These are phyloP conservation scores for Pristionchus pacificus DNA, from an alignment of 1,140 invertebrate genomes.

Conservation along the genomic window DNA sequence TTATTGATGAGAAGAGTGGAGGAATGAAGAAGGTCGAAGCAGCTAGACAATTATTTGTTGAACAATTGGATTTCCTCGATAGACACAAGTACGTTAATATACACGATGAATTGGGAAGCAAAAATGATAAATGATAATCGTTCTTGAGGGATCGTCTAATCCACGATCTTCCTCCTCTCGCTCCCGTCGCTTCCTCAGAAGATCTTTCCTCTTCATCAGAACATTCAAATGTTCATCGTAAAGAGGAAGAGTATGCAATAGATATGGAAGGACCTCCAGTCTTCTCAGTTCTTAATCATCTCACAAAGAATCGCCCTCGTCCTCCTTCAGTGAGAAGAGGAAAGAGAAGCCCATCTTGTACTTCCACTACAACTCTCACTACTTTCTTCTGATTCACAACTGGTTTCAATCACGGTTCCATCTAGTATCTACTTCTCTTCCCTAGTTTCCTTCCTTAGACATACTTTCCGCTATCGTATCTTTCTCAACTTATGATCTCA, in stretches of 20 bases:
- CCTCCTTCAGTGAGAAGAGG: constrained; percentile 17
- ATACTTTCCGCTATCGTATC: background rate
- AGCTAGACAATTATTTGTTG: constrained; percentile 47
- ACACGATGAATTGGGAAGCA: background rate
- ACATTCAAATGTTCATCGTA: background rate
- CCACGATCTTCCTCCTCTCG: constrained; percentile 55
- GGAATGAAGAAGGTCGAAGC: constrained; percentile 18
- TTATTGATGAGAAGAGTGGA: constrained; percentile 42
- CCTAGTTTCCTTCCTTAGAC: background rate
- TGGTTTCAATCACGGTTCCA: background rate
- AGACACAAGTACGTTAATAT: constrained; percentile 51
- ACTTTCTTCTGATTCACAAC: background rate
- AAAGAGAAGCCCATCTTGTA: constrained; percentile 6
- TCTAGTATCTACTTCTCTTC: background rate
- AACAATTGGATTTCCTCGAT: constrained; percentile 55
- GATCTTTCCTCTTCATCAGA: constrained; percentile 48
- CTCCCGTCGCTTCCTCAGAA: constrained; percentile 54
- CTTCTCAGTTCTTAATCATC: constrained; percentile 20
- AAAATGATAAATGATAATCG: background rate
- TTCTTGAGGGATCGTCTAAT: constrained; percentile 50
- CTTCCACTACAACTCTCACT: background rate
- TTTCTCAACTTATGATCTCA: background rate
- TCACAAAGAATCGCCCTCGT: constrained; percentile 22
- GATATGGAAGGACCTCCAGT: constrained; percentile 51
- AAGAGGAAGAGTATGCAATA: constrained; percentile 49